Evolutionary conservation across 2,888 invertebrate species (phyloP), one percentile per base, ranked within the genome.

Genomic region (Itoplectis maculator): DNA sequence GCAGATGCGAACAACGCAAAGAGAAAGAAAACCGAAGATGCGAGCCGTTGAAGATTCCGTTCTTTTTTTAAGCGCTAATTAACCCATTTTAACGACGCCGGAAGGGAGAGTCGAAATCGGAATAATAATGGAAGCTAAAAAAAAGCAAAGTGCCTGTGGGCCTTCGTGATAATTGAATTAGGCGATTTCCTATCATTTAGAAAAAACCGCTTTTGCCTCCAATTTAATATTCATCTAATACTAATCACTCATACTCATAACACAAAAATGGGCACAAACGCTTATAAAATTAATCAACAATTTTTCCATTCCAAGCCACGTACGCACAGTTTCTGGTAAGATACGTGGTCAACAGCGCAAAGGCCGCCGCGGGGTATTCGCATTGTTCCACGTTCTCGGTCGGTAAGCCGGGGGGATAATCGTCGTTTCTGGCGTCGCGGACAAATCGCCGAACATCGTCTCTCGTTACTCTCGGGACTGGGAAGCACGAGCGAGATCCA

Each of bases 331-430:
- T 29, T 29, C 29, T 29, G 29, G 29, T 29, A 2, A 29, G 29
- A 29, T n/a, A n/a, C n/a, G 63, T 29, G 37, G 56, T 35, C 72
- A 76, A 49, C 72, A 72, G 72, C 72, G 81, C 76, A 70, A 59
- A 69, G 68, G 63, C 49, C n/a, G 7, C 37, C 8, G 23, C 18
- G 29, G n/a, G 73, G 61, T 79, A 68, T 72, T 70, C 76, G 59
- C 81, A 81, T 81, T 76, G 76, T 81, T 81, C 72, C 81, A 75
- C 81, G 76, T 76, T 81, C 72, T 66, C 61, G 51, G 35, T 65
- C 35, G 37, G 54, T 35, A 42, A 37, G 47, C 35, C 23, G 72
- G 56, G 29, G 29, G 56, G 29, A 5, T 29, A 29, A 29, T 29
- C 29, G 29, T 29, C 29, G 29, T 29, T 29, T 5, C 29, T 29